phyloP scores from a whole-genome alignment of 2,888 invertebrate genomes.

The Drosophila glabriapex region DNA sequence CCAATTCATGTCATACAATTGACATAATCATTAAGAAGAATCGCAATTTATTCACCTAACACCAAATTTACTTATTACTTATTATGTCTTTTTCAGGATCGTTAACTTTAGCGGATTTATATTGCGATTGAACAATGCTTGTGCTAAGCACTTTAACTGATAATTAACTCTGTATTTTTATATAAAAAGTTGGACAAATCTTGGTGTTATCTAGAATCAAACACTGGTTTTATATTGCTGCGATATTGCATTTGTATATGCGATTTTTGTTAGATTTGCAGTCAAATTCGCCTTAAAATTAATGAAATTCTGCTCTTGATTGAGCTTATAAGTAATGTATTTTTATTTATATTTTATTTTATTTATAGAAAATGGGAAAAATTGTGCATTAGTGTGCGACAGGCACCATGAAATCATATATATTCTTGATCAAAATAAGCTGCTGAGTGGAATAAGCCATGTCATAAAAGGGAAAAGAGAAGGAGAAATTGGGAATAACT shows the following conservation, averaged over 20 bases:
- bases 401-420: neutral
- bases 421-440: neutral
- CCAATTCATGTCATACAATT: neutral
- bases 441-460: rapidly evolving
- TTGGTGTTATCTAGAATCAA: neutral
- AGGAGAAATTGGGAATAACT: neutral
- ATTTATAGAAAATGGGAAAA: neutral
- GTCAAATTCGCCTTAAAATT: no score
- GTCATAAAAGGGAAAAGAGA: neutral
- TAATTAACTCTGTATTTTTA: neutral
- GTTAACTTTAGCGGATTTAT: neutral
- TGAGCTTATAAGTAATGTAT: neutral
- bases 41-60: neutral
- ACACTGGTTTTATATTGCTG: neutral
- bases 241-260: neutral
- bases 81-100: neutral
- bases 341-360: neutral
- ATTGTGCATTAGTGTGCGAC: neutral
- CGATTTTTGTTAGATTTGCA: no score
- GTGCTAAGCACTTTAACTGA: neutral
- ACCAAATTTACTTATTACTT: neutral
- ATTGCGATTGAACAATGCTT: neutral
- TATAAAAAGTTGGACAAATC: neutral
- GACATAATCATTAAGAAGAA: neutral
- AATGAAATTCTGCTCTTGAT: neutral